Conservation (phyloP, 2,888 invertebrate species). For the Mythimna ferrago region DNA sequence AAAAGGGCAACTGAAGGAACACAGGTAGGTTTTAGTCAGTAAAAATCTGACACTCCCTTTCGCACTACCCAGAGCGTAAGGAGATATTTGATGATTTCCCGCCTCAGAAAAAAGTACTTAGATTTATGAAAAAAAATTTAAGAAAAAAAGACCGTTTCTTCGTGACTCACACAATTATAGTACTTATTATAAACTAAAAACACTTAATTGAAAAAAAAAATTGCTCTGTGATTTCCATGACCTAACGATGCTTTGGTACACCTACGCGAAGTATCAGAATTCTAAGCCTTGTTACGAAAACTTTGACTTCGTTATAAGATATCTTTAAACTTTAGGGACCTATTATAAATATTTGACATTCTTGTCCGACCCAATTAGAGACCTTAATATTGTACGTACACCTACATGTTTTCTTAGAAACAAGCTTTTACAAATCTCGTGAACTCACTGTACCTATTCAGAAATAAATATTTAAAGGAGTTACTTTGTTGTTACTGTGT, state of each 20-base stretch:
- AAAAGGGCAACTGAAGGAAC: no score
- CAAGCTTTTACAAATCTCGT: conserved; percentile 13
- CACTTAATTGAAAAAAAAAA: neutral
- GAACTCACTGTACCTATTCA: neutral
- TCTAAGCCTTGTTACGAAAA: conserved; percentile 49
- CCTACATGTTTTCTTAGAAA: conserved; percentile 33
- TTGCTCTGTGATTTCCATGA: neutral
- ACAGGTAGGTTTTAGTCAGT: no score
- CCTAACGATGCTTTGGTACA: conserved; percentile 20
- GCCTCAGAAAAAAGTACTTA: neutral
- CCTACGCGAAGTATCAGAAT: conserved; percentile 5
- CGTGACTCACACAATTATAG: no score
- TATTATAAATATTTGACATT: conserved; percentile 50
- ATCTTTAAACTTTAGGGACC: conserved; percentile 54
- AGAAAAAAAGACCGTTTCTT: no score
- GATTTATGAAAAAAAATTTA: no score
- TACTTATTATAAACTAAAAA: no score
- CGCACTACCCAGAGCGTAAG: no score
- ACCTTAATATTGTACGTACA: conserved; percentile 34
- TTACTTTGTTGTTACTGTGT: conserved; percentile 18
- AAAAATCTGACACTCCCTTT: no score
- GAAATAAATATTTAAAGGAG: conserved; percentile 4
- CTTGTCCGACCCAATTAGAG: conserved; percentile 50
- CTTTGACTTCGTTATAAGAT: conserved; percentile 43
- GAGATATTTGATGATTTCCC: no score